These are phyloP conservation scores for Bombyx huttoni DNA, from an alignment of 2,888 invertebrate genomes.

Conservation along the genomic window DNA sequence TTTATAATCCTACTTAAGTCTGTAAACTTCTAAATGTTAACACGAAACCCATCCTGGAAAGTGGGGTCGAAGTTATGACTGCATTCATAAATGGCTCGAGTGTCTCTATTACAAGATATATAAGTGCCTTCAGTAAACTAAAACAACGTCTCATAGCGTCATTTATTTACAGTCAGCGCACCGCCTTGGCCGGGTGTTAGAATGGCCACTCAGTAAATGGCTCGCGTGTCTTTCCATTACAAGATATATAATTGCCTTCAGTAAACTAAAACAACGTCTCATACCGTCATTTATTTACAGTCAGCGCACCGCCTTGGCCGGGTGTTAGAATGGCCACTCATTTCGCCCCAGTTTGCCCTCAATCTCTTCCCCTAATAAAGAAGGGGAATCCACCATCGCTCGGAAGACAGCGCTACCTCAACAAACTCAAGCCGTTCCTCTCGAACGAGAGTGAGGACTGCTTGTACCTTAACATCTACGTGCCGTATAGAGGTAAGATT, in stretches of 20 bases:
- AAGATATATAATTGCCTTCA: too few relatives aligned
- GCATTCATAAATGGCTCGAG: too few relatives aligned
- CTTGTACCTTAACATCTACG: slow-evolving; percentile 92
- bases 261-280: background rate
- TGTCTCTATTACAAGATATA: too few relatives aligned
- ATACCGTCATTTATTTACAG: slow-evolving; percentile 26
- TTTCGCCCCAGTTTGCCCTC: slow-evolving; percentile 89
- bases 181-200: slow-evolving; percentile 83
- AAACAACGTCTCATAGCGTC: background rate
- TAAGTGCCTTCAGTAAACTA: too few relatives aligned
- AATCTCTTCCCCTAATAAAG: slow-evolving; percentile 79
- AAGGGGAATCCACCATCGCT: slow-evolving; percentile 74
- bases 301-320: slow-evolving; percentile 86
- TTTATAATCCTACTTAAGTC: too few relatives aligned
- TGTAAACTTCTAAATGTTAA: too few relatives aligned
- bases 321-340: slow-evolving; percentile 77
- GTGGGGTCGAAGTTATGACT: too few relatives aligned
- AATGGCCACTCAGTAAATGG: slow-evolving; percentile 75
- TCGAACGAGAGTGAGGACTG: slow-evolving; percentile 87
- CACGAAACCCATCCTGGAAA: too few relatives aligned
- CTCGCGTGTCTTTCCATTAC: too few relatives aligned
- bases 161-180: slow-evolving; percentile 73
- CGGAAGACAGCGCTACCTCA: slow-evolving; percentile 80
- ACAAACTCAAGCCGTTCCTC: slow-evolving; percentile 79
- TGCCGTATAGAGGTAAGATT: slow-evolving; percentile 85